Base-by-base conservation (phyloP, 2,888 invertebrate species). In the Helicoverpa assulta region DNA sequence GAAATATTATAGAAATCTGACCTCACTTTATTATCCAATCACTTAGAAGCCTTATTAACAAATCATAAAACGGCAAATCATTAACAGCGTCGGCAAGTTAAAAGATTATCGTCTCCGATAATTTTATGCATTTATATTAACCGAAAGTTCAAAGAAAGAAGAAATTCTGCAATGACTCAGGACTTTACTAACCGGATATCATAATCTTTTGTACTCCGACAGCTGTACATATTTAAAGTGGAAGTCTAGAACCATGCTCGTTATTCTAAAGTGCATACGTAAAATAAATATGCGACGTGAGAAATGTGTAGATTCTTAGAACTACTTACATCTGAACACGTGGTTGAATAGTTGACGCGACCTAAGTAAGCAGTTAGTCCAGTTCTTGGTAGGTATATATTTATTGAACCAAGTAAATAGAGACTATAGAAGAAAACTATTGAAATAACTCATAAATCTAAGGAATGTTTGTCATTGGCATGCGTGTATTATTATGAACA, bases 271-370 rank as follows among this genome's bases (percentile, higher is more conserved):
- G 29, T 19, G 33, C 26, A 37, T 55, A 70, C 37, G 18, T 55
- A 70, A 26, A 60, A 29, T 52, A 70, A 29, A 60, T 58, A 56
- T 54, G 61, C 19, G 54, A 7, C 69, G 33, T 55, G 21, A 56
- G 57, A 64, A 62, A 18, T 65, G 37, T 52, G 37, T 57, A 14
- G 18, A 18, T 80, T 80, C 81, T 67, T 55, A 59, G 80, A 78
- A 57, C 62, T 7, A 67, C 79, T 62, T 7, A 67, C 79, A 67
- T 73, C 78, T 12, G 60, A 69, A 69, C 80, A 80, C 80, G 80
- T 71, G 78, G 60, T 66, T 33, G 10, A 8, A 33, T 7, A 33
- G 33, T 33, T 33, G 33, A 7, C 10, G 14, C 40, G 40, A 47
- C 68, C 51, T 59, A 59, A 47, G 58, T 37, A 51, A 57, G 59